Evolutionary conservation across 2,113 vertebrate species (phyloP), one percentile per base, ranked within the genome.

Genomic region (Pavo muticus): DNA sequence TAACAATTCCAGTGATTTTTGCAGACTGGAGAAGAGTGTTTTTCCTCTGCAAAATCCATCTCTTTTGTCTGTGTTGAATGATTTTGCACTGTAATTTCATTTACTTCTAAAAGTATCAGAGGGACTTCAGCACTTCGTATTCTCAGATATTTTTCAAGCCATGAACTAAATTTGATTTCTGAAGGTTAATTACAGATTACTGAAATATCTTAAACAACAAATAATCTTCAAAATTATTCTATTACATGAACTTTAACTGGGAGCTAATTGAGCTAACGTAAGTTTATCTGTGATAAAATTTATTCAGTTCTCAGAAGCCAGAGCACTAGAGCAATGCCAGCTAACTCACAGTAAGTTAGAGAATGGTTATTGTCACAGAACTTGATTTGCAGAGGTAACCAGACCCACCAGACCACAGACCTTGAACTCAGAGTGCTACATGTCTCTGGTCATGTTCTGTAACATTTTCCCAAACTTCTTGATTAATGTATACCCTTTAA

Each of bases 401-500:
- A 40, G 12, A 39, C 20, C 25, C 68, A 10, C 20, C 25, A 78
- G 19, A 39, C 68, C 14, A 60, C 16, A 67, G 37, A 29, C 4
- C 9, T 73, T 40, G 40, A 84, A 54, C 14, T 67, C 24, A 27
- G 1, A 79, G 9, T 39, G 12, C 15, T 0, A 0, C 32, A 47
- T 12, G 40, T 76, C 60, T 35, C 21, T 77, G 10, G 10, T 67
- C 35, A 11, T 52, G 10, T 40, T 93, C 45, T n/a, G 7, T 21
- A 78, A 14, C 21, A 23, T 59, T 71, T 68, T 88, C 70, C 15
- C 19, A 87, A 87, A 71, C 5, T 17, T 54, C 16, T 72, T 56
- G 93, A n/a, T 67, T 92, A 85, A 79, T 87, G 37, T 21, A 14
- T 30, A 42, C 42, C 25, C 83, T 91, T 84, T 32, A 87, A 94